A percentile compares a stretch with the other conserved stretches of the same genome.
phyloP scores from a whole-genome alignment of 1,140 invertebrate species.

The Ceratina calcarata region DNA sequence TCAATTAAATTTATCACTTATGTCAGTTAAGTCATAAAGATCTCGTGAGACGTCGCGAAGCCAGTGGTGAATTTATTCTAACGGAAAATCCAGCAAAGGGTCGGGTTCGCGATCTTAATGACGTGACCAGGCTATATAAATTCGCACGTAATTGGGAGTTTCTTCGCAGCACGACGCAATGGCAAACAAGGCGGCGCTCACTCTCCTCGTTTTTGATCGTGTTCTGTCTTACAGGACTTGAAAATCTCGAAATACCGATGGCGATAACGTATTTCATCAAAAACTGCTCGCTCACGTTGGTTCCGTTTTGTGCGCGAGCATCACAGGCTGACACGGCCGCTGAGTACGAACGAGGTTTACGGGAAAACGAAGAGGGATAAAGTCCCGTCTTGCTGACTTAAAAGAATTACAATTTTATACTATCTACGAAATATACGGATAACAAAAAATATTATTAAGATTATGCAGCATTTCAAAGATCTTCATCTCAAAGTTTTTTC shows the following conservation, averaged over 20 bases:
- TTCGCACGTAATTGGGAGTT: conserved; percentile 77
- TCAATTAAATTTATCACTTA: conserved; percentile 4
- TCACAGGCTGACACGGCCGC: conserved; percentile 9
- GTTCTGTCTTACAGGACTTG: conserved; percentile 28
- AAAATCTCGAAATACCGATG: conserved; percentile 37
- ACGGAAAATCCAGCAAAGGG: conserved; percentile 19
- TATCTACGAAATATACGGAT: too few relatives aligned
- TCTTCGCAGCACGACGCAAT: conserved; percentile 45
- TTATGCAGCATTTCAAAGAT: too few relatives aligned
- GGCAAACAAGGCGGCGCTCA: conserved; percentile 45
- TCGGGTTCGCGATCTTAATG: conserved; percentile 76
- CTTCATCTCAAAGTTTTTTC: too few relatives aligned
- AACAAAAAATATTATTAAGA: too few relatives aligned
- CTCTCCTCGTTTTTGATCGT: conserved; percentile 35
- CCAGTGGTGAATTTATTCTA: neutral
- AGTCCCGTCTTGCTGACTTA: neutral
- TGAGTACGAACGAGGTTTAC: conserved; percentile 38
- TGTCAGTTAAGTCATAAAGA: neutral
- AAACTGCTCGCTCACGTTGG: too few relatives aligned
- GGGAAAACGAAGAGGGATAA: conserved; percentile 31
- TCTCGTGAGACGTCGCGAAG: neutral
- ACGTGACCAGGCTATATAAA: conserved; percentile 75
- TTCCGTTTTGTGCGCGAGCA: neutral
- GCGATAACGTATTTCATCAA: too few relatives aligned
- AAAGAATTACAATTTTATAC: too few relatives aligned